These are phyloP conservation scores for Rhyacichthys aspro DNA, from an alignment of 2,797 vertebrate genomes.

Conservation along the genomic window DNA sequence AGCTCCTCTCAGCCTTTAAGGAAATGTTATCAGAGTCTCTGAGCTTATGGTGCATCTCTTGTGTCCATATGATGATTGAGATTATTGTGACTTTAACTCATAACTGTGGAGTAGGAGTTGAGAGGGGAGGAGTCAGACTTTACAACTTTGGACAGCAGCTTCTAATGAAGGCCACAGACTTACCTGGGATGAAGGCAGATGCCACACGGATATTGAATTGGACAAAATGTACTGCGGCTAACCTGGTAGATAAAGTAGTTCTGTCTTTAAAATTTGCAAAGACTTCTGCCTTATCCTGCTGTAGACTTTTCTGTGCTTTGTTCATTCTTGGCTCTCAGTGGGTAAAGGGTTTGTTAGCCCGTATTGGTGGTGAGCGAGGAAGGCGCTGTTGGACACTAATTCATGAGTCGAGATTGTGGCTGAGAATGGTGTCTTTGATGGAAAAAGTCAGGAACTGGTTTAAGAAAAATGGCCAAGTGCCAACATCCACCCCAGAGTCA, in stretches of 20 bases:
- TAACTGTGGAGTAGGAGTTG: slow-evolving; percentile 83
- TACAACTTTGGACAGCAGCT: slow-evolving; percentile 81
- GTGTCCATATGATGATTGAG: slow-evolving; percentile 86
- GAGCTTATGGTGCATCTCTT: slow-evolving; percentile 85
- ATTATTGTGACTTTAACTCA: slow-evolving; percentile 86
- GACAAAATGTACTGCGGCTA: slow-evolving; percentile 56
- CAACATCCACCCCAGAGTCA: slow-evolving; percentile 52
- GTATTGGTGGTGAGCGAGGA: slow-evolving; percentile 70
- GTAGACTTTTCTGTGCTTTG: slow-evolving; percentile 77
- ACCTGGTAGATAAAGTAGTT: slow-evolving; percentile 57
- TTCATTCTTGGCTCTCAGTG: slow-evolving; percentile 75
- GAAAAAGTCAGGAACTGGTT: slow-evolving; percentile 58
- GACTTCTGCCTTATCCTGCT: slow-evolving; percentile 66
- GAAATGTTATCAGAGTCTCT: slow-evolving; percentile 80
- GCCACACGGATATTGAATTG: slow-evolving; percentile 62
- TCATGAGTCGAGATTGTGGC: slow-evolving; percentile 78
- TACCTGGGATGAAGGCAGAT: slow-evolving; percentile 78
- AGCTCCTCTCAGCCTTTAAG: slow-evolving; percentile 72
- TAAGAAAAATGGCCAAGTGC: slow-evolving; percentile 35
- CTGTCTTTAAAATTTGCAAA: slow-evolving; percentile 61
- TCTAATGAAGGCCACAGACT: slow-evolving; percentile 77
- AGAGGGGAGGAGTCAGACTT: slow-evolving; percentile 80
- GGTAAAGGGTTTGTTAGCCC: slow-evolving; percentile 59
- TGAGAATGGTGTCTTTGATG: slow-evolving; percentile 63
- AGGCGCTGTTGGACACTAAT: slow-evolving; percentile 74